Evolutionary conservation across 1,140 invertebrate genomes (phyloP).

Genomic region (Adelges cooleyi): DNA sequence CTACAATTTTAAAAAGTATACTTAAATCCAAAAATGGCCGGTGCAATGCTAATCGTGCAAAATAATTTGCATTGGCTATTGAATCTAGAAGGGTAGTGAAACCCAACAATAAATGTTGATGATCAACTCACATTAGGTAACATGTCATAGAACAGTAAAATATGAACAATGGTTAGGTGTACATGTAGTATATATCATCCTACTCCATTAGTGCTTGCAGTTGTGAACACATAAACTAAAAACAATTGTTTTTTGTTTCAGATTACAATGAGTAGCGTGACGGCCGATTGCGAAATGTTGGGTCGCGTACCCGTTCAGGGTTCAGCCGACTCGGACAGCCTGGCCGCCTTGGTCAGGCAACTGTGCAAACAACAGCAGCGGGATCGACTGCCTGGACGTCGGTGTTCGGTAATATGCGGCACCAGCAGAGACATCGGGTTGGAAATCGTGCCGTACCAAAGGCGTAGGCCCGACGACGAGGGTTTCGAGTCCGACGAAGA

Average conservation of each 20-base stretch:
- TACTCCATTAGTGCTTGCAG: too few relatives aligned
- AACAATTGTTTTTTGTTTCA: background rate
- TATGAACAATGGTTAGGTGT: too few relatives aligned
- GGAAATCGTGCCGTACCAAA: conserved; percentile 24
- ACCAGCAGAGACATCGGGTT: conserved; percentile 25
- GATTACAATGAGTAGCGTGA: background rate
- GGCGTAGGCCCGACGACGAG: conserved; percentile 31
- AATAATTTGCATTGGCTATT: too few relatives aligned
- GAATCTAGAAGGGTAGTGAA: too few relatives aligned
- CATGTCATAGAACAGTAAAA: too few relatives aligned
- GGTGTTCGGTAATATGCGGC: conserved; percentile 26
- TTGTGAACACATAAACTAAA: too few relatives aligned
- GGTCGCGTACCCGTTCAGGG: conserved; percentile 32
- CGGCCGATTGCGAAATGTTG: conserved; percentile 32
- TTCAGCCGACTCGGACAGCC: conserved; percentile 30
- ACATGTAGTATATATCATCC: too few relatives aligned
- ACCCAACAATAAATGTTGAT: too few relatives aligned
- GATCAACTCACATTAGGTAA: too few relatives aligned
- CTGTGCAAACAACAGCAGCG: conserved; percentile 10
- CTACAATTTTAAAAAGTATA: too few relatives aligned
- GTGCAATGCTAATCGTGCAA: too few relatives aligned
- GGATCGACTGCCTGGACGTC: background rate
- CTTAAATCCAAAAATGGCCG: too few relatives aligned
- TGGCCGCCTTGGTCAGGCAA: conserved; percentile 31
- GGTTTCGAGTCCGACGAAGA: conserved; percentile 34